Base-by-base conservation (phyloP, 1,140 invertebrate genomes). In the Apolygus lucorum region DNA sequence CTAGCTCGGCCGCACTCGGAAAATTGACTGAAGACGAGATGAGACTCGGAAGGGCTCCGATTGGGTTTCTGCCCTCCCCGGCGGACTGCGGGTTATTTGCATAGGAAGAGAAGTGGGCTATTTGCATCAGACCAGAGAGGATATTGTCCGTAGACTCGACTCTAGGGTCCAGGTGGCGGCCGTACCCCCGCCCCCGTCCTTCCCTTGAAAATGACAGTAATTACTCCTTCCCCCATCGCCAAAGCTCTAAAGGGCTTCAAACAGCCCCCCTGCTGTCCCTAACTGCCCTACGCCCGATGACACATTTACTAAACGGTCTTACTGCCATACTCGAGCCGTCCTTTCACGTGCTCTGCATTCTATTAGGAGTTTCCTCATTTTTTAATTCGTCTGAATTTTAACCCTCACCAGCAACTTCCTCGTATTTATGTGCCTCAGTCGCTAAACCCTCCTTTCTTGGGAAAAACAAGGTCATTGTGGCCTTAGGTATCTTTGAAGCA, bases 121-220 rank as follows among this genome's bases (percentile, higher is more conserved):
- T 42, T 42, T 42, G 34, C 34, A 42, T 42, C 17, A 42, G 34
- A 17, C 4, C 34, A 4, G 17, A 42, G 34, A 42, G 34, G 34
- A 8, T 42, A 42, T 42, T 42, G 34, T 42, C 34, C 34, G 34
- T 4, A 42, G 34, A 42, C 34, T 4, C 4, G n/a, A n/a, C n/a
- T n/a, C 17, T 4, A 42, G 34, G 34, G 34, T 42, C 34, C 34
- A 42, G 34, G 34, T 42, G 34, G 34, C 34, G 34, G 34, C 11
- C 21, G n/a, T 8, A 17, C 27, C 64, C 34, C 34, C 29, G 27
- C 34, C 64, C 28, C 28, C 24, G 21, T 67, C 25, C 22, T 21
- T 29, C 29, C 64, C 17, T n/a, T 62, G 67, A 28, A 59, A 68
- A 52, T 68, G 52, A 68, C 52, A 42, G 34, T 68, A 68, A 68